phyloP scores from a whole-genome alignment of 1,140 invertebrate genomes.

The Drosophila insularis region DNA sequence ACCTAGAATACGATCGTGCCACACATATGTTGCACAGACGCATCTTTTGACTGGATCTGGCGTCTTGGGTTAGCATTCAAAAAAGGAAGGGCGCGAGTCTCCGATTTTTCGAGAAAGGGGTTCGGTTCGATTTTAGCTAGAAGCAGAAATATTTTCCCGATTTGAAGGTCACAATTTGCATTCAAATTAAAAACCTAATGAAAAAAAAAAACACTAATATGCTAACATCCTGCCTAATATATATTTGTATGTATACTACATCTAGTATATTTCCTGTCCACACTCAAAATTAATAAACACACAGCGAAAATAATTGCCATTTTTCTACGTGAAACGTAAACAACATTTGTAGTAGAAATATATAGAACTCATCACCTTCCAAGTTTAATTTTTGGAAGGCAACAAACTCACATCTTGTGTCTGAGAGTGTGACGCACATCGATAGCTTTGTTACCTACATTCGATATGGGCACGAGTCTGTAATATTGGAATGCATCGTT shows the following conservation, averaged over 20 bases:
- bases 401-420: constrained; percentile 12
- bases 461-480: constrained; percentile 48
- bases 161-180: not conserved
- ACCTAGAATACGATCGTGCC: constrained; percentile 62
- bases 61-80: constrained; percentile 16
- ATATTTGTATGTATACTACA: not conserved
- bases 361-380: constrained; percentile 5
- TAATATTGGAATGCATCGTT: constrained; percentile 46
- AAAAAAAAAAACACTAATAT: not conserved
- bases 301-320: constrained; percentile 47
- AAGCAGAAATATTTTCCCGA: not conserved
- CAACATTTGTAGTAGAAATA: constrained; percentile 5
- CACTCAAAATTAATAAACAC: constrained; percentile 44
- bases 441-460: not conserved
- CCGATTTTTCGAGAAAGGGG: not conserved
- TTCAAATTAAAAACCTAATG: constrained; percentile 1
- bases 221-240: not conserved
- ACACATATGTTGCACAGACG: constrained; percentile 71
- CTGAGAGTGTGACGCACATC: constrained; percentile 41
- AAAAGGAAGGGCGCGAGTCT: constrained; percentile 2
- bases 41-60: constrained; percentile 29
- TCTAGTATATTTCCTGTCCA: constrained; percentile 52
- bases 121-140: not conserved
- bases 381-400: constrained; percentile 10
- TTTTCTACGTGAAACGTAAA: constrained; percentile 27